phyloP scores from a whole-genome alignment of 2,888 invertebrate species.

The Hofmannophila pseudospretella region DNA sequence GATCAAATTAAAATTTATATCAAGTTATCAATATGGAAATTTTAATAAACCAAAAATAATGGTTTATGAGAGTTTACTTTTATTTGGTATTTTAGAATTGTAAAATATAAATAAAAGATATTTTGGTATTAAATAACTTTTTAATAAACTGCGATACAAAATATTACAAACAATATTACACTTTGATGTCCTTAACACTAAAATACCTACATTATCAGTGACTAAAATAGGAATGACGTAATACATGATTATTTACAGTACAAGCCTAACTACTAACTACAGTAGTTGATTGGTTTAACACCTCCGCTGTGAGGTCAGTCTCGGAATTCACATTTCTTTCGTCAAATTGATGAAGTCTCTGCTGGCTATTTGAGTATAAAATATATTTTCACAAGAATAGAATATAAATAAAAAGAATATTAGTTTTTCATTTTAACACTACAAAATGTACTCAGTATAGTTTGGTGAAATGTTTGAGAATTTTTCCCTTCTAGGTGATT shows the following conservation, averaged over 20 bases:
- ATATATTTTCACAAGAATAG: too few relatives aligned
- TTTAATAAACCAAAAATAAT: constrained; percentile 64
- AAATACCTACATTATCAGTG: not conserved
- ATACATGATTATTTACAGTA: not conserved
- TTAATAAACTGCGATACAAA: not conserved
- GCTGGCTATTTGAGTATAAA: too few relatives aligned
- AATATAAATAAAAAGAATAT: too few relatives aligned
- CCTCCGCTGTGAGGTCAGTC: too few relatives aligned
- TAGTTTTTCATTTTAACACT: too few relatives aligned
- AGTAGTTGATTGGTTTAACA: too few relatives aligned
- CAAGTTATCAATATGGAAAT: constrained; percentile 71
- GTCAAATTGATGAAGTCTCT: too few relatives aligned
- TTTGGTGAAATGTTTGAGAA: too few relatives aligned
- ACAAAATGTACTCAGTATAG: too few relatives aligned
- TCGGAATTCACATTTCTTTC: too few relatives aligned
- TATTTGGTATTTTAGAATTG: constrained; percentile 29
- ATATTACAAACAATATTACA: not conserved
- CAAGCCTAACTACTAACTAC: not conserved
- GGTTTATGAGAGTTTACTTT: constrained; percentile 47
- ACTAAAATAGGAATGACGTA: not conserved
- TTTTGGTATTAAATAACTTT: constrained; percentile 6
- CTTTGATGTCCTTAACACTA: not conserved
- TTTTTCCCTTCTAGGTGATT: too few relatives aligned
- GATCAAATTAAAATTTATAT: constrained; percentile 72
- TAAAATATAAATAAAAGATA: constrained; percentile 37